Conservation (phyloP, 2,113 vertebrate species). For the Odocoileus hemionus region DNA sequence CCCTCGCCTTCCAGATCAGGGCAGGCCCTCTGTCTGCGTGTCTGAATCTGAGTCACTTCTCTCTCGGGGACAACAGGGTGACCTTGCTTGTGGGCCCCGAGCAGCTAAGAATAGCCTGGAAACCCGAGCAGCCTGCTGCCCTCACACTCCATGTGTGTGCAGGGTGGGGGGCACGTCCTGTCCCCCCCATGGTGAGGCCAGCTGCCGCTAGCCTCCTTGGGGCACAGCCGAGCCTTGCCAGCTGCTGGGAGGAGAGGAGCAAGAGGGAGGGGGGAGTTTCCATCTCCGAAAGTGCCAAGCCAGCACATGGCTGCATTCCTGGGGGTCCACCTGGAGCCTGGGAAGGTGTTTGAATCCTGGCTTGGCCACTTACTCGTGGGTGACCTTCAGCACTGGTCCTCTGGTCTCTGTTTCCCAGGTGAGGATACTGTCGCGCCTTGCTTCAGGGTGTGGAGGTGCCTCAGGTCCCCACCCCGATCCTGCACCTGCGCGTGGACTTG, state of each 20-base stretch:
- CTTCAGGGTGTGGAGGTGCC: background rate
- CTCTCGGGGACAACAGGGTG: background rate
- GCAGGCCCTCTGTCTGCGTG: accelerated
- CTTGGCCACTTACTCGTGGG: background rate
- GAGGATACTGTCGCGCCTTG: accelerated
- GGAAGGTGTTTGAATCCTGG: background rate
- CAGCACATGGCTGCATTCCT: background rate
- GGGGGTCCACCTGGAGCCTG: accelerated
- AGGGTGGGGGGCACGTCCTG: accelerated
- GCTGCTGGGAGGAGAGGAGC: background rate
- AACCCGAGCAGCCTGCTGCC: accelerated
- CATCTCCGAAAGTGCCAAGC: background rate
- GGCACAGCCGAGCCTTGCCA: background rate
- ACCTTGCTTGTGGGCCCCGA: background rate
- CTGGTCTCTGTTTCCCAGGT: background rate
- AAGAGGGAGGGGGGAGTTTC: background rate
- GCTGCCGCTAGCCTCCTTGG: background rate
- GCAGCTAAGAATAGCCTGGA: background rate
- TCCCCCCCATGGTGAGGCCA: background rate
- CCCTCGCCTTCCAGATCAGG: accelerated
- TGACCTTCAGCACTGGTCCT: background rate
- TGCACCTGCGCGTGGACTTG: accelerated
- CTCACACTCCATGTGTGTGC: accelerated
- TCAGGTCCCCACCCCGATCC: accelerated
- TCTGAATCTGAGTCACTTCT: background rate